A percentile compares a stretch with the other conserved stretches of the same genome.
Evolutionary conservation across 2,113 vertebrate species (phyloP).

Genomic region (Alexandromys fortis): DNA sequence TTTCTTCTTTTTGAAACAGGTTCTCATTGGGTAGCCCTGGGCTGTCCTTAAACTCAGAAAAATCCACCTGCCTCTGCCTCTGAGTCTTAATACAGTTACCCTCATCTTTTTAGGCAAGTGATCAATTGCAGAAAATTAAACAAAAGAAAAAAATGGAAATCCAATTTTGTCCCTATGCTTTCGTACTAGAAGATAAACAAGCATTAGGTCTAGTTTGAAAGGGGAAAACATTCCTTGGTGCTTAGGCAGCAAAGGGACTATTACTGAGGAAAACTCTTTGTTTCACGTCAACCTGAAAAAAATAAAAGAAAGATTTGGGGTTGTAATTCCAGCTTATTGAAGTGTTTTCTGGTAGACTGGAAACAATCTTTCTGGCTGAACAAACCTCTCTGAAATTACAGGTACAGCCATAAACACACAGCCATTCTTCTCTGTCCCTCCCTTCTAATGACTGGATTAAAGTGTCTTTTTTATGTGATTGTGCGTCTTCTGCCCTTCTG

Average conservation of each 20-base stretch:
- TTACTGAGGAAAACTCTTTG: slow-evolving; percentile 52
- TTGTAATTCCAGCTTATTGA: slow-evolving; percentile 74
- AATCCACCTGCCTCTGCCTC: not conserved
- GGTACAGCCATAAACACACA: slow-evolving; percentile 62
- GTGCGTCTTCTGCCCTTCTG: slow-evolving; percentile 74
- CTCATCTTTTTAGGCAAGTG: slow-evolving; percentile 53
- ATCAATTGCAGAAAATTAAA: slow-evolving; percentile 61
- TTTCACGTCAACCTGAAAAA: slow-evolving; percentile 63
- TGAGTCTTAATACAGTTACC: no score
- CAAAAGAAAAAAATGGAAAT: slow-evolving; percentile 67
- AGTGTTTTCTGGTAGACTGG: slow-evolving; percentile 71
- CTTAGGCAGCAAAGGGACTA: slow-evolving; percentile 54
- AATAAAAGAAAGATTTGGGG: slow-evolving; percentile 51
- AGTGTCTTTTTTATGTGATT: slow-evolving; percentile 78
- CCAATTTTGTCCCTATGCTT: slow-evolving; percentile 55
- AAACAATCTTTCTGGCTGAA: slow-evolving; percentile 75
- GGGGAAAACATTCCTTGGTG: slow-evolving; percentile 8
- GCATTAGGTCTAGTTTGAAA: not conserved
- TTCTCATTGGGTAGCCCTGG: not conserved
- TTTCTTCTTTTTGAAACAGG: not conserved
- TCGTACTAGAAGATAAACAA: slow-evolving; percentile 64
- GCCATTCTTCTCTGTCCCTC: slow-evolving; percentile 34
- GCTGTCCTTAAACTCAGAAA: not conserved
- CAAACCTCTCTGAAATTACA: slow-evolving; percentile 62
- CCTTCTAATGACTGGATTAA: slow-evolving; percentile 77